phyloP scores from a whole-genome alignment of 2,888 invertebrate species.

The Gonocerus acuteangulatus region DNA sequence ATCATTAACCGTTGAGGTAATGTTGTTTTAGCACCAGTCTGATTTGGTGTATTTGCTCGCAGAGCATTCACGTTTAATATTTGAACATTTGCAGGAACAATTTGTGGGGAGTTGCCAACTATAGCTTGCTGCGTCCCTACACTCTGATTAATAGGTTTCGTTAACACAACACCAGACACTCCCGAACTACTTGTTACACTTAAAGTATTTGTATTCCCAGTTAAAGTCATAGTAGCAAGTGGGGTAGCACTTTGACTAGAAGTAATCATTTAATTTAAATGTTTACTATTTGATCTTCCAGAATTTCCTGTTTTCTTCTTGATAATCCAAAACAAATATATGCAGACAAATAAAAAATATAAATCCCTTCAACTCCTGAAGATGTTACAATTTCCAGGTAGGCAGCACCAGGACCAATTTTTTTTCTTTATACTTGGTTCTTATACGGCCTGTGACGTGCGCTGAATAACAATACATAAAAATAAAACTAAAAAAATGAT shows the following conservation, averaged over 20 bases:
- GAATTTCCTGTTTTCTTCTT: background rate
- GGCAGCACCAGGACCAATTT: background rate
- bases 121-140: conserved; percentile 55
- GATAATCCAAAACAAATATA: background rate
- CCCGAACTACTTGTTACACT: conserved; percentile 42
- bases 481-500: background rate
- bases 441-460: background rate
- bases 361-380: conserved; percentile 5
- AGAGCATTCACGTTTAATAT: conserved; percentile 62
- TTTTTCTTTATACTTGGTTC: too few relatives aligned
- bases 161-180: conserved; percentile 56
- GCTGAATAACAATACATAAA: background rate
- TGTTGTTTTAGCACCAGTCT: conserved; percentile 62
- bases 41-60: conserved; percentile 59
- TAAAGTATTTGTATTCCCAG: conserved; percentile 38
- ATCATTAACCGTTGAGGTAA: conserved; percentile 70
- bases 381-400: conserved; percentile 16
- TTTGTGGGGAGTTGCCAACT: conserved; percentile 54
- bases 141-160: conserved; percentile 52
- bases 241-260: conserved; percentile 43
- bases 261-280: conserved; percentile 23
- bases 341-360: background rate
- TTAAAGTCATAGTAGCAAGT: conserved; percentile 47
- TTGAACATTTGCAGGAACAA: conserved; percentile 67
- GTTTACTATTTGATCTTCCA: background rate